Evolutionary conservation across 2,888 invertebrate species (phyloP), one percentile per base, ranked within the genome.

Genomic region (Epistrophella euchroma): DNA sequence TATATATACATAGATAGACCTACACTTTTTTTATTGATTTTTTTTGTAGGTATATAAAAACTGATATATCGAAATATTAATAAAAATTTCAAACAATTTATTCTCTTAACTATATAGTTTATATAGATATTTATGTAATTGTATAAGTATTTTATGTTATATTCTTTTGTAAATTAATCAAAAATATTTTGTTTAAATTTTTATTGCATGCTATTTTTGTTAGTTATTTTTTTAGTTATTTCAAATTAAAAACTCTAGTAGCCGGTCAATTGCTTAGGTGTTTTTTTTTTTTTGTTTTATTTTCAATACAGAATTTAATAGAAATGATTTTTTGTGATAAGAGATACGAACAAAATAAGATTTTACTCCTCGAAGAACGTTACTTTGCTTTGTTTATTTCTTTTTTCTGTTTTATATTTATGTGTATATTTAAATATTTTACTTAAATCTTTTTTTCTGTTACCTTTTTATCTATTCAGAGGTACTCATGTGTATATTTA

Each of bases 401-500:
- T n/a, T 25, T 56, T 77, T 56, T 76, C 72, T 82, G 11, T 56
- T 80, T 75, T 87, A 56, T 64, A 52, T 73, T 15, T 60, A 47
- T 68, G 68, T 68, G 68, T 68, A 68, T 68, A 68, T 68, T 68
- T 50, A 37, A 50, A 52, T 68, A 64, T 17, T 64, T 52, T 52
- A 19, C 37, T 37, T 50, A 52, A 25, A 52, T 22, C 50, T 37
- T 52, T 37, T 64, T 28, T 68, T 68, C 52, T 68, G 68, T 68
- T 52, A 68, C 68, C 68, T 72, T 68, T 83, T 88, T 87, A 84
- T 88, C 75, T 88, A 86, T 88, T 88, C 84, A 88, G 87, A 88
- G 88, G 88, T 88, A 88, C 88, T 88, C 86, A 84, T 74, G 87
- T 87, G 87, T 87, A 79, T 87, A 79, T 73, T 84, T 87, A 87